Evolutionary conservation across 2,797 vertebrate species (phyloP), one percentile per base, ranked within the genome.

Genomic region (Amphiprion clarkii): DNA sequence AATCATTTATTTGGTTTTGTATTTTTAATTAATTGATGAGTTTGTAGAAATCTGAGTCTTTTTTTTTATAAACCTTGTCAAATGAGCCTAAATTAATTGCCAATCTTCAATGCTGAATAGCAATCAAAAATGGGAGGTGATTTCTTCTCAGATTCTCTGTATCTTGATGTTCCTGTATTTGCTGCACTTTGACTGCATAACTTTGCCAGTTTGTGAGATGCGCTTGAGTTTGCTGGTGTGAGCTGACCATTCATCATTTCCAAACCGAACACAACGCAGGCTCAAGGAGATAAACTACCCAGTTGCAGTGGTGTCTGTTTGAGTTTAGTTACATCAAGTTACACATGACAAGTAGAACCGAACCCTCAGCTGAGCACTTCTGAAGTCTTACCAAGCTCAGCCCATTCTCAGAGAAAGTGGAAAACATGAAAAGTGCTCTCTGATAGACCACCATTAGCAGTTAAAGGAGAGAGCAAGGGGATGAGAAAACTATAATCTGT

Each of bases 401-500:
- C 44, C 69, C 13, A 25, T 68, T 77, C 73, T 67, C 58, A 61
- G 57, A 11, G 12, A 79, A 83, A 63, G 70, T 67, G 40, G 57
- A 59, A 46, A 78, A 75, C 49, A 48, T 52, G 39, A 49, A 71
- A 82, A 70, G 67, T 82, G 51, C 48, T 79, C 57, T 59, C 40
- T 33, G 25, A 87, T 65, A 81, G 46, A 55, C 4, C 69, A 55
- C 59, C 49, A 76, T 74, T 68, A 82, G 64, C 39, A 59, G 59
- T 67, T 78, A 60, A 48, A 73, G 56, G 58, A 78, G 54, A 55
- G 6, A 74, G 44, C 62, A 71, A 55, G 25, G 36, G 25, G 33
- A 85, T 64, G 17, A 81, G 68, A 89, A 78, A 81, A 65, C 64
- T 59, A 21, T 79, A 88, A 86, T 86, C 63, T 74, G 78, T 71